Evolutionary conservation across 2,888 invertebrate genomes (phyloP), one percentile per base, ranked within the genome.

Genomic region (Athetis lepigone): DNA sequence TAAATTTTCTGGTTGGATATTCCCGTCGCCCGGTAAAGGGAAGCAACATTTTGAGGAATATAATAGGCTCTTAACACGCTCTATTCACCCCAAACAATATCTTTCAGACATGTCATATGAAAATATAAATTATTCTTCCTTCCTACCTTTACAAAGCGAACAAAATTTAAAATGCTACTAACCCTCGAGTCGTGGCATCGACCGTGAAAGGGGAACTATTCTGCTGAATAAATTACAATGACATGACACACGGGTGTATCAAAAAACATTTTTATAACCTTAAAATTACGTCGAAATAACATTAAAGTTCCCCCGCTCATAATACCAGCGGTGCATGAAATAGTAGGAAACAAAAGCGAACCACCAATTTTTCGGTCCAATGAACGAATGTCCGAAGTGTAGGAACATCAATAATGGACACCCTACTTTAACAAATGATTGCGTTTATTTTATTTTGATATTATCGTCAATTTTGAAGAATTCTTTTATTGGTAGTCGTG

Each of bases 341-440:
- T 70, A 66, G 74, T 61, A 71, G 73, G 75, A 79, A 80, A 81
- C 80, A 81, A 76, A 76, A 62, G 74, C 71, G 51, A 75, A 58
- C 55, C 65, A 45, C 58, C 72, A 82, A 85, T 84, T 83, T 83
- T 82, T 61, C 82, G 78, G 77, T 81, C 77, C 80, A 82, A 76
- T 84, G 86, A 79, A 70, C 75, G 61, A 61, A 68, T 75, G 54
- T 66, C 65, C 70, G 27, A 72, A 73, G 79, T 79, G 77, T 76
- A 66, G 63, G 54, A 64, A 77, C 74, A 79, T 72, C 75, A 63
- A 78, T 78, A 76, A 75, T 73, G 61, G 51, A 75, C 75, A 79
- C 77, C 65, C 73, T 74, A 64, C 21, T 18, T 18, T 58, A 29
- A 56, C 23, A 54, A 67, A 59, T 56, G 47, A 45, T 1, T n/a